Conservation (phyloP, 1,140 invertebrate species). For the Dendroctonus ponderosae region DNA sequence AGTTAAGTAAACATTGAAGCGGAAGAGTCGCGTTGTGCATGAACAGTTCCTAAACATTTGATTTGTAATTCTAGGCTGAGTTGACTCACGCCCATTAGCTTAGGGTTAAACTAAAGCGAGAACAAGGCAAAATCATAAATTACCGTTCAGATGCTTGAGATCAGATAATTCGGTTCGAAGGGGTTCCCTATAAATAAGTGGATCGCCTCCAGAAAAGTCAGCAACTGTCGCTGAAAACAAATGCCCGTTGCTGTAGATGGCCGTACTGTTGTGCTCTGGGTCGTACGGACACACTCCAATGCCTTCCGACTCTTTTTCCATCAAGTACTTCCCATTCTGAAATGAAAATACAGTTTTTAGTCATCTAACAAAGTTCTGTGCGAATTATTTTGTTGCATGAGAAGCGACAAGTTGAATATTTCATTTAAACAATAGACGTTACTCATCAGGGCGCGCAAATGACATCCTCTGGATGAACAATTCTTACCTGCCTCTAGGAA, state of each 20-base stretch:
- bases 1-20: too few relatives aligned
- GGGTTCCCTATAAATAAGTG: conserved; percentile 84
- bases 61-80: neutral
- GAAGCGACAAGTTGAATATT: neutral
- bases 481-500: too few relatives aligned
- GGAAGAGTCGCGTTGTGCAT: too few relatives aligned
- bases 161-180: conserved; percentile 84
- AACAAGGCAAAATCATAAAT: conserved; percentile 36
- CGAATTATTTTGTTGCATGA: too few relatives aligned
- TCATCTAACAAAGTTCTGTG: neutral
- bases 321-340: conserved; percentile 57
- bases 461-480: neutral
- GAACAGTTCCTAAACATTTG: neutral
- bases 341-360: conserved; percentile 39
- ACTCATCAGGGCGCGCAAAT: neutral
- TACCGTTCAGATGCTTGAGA: conserved; percentile 73
- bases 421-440: conserved; percentile 1
- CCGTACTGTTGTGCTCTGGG: conserved; percentile 90
- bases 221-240: conserved; percentile 94
- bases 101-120: conserved; percentile 7
- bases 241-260: conserved; percentile 79
- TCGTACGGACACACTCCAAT: conserved; percentile 89
- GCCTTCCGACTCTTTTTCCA: conserved; percentile 71
- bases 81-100: conserved; percentile 3
- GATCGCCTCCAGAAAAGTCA: conserved; percentile 89